Base-by-base conservation (phyloP, 1,140 invertebrate species). In the Nautilus pompilius region DNA sequence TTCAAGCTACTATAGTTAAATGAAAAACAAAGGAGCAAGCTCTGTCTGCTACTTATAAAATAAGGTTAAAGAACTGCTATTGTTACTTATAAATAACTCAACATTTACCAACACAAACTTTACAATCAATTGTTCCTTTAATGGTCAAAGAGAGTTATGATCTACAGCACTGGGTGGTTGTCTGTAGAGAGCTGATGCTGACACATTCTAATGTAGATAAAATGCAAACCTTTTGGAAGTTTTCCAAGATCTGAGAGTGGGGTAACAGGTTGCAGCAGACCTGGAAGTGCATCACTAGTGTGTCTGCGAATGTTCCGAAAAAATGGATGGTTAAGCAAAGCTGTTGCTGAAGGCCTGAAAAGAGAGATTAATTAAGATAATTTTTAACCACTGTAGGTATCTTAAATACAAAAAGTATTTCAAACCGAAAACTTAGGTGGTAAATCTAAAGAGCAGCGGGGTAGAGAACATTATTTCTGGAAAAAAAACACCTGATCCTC, bases 251-350 rank as follows among this genome's bases (percentile, higher is more conserved):
- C 82, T 55, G 82, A 82, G 51, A 87, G 79, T 28, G 86, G 84
- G 63, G 84, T 80, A 22, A 86, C 85, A 62, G 82, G 83, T 58
- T 85, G 83, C 32, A 88, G 72, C 60, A 86, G 78, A 60, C 85
- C 83, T 1, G 82, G 78, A 49, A 87, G 71, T 36, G 73, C 60
- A 56, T 75, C 69, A 20, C 65, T 62, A 49, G 66, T 73, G 62
- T 74, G 74, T 51, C 76, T 76, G 53, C 73, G 72, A 22, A 75
- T 55, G 62, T 81, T 78, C 79, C 91, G 92, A 71, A 93, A 90
- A 80, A 93, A 92, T 8, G 86, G 82, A 77, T 94, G 91, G 57
- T 82, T 86, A 22, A 91, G 78, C 45, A 93, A 78, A 69, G 70
- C 67, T 5, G 62, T 28, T 20, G 80, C 79, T 48, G 69, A 71